Base-by-base conservation (phyloP, 64 coral and sea anemone genomes). In the Exaiptasia diaphana region DNA sequence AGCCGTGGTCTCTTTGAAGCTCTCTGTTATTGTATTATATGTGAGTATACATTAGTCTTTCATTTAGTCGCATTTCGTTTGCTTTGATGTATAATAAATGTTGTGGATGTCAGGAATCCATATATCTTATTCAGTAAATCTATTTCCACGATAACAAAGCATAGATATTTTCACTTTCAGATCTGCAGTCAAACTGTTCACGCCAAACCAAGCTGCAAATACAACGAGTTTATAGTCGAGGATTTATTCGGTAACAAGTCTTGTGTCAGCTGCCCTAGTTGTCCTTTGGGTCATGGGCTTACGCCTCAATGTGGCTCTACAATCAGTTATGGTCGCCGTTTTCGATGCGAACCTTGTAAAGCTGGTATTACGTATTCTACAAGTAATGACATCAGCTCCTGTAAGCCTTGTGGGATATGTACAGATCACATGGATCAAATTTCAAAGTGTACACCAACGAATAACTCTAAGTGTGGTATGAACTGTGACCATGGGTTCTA, bases 361-460 rank as follows among this genome's bases (percentile, higher is more conserved):
- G 20, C 33, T 55, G 73, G 84, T 6, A 21, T 2, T 7, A 87
- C 53, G 4, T 87, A 87, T 24, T 87, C 84, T 36, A 38, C 14
- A 0, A 23, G n/a, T 9, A 1, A 69, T 31, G 33, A 48, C 8
- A 53, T 55, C 8, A 22, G 32, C 1, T 68, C 72, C n/a, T 87
- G 84, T 39, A 20, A 53, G 9, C 73, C 84, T 42, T 87, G 84
- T 78, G 22, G 58, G 1, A 43, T 42, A 17, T 87, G 84, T 68
- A 2, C 71, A 0, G 18, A 64, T 13, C 73, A 77, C 34, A 41
- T 77, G 32, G 77, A 63, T 18, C 21, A 67, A 5, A 5, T 68
- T 7, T 34, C 30, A 10, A 87, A 67, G 11, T 87, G 84, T 22
- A 87, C 42, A 38, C 36, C 34, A 14, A 38, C 30, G 25, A 8